A percentile compares a stretch with the other conserved stretches of the same genome.
These are phyloP conservation scores for Zosterops borbonicus DNA, from an alignment of 2,113 vertebrate genomes.

Conservation along the genomic window DNA sequence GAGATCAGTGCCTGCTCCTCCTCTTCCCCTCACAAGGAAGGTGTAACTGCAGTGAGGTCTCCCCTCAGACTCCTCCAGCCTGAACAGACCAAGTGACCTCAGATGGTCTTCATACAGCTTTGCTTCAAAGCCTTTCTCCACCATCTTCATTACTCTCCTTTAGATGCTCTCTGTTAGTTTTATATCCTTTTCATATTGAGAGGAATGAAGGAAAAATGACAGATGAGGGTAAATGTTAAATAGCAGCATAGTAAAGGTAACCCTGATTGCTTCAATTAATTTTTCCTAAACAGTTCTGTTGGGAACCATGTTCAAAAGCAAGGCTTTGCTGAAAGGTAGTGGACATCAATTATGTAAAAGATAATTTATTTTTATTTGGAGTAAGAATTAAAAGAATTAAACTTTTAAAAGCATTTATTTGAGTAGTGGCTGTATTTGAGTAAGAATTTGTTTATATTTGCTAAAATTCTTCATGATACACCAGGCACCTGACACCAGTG, in stretches of 20 bases:
- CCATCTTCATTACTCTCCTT: accelerated
- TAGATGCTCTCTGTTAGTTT: background rate
- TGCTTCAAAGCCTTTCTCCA: background rate
- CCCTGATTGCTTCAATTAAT: background rate
- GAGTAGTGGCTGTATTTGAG: background rate
- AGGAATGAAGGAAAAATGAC: background rate
- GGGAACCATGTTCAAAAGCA: background rate
- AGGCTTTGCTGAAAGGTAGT: background rate
- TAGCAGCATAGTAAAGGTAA: background rate
- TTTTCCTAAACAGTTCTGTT: background rate
- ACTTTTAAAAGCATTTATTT: background rate
- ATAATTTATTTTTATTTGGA: background rate
- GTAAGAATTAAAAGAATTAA: background rate
- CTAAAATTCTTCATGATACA: background rate
- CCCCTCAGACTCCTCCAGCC: background rate
- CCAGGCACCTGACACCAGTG: background rate
- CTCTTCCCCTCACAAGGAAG: accelerated
- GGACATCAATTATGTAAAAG: background rate
- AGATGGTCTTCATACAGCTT: accelerated
- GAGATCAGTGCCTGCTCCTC: background rate
- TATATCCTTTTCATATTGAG: background rate
- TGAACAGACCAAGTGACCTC: background rate
- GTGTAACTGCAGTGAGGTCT: accelerated
- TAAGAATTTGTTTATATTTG: accelerated
- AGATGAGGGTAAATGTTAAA: background rate